Conservation (phyloP, 2,113 vertebrate species). For the Archocentrus centrarchus region DNA sequence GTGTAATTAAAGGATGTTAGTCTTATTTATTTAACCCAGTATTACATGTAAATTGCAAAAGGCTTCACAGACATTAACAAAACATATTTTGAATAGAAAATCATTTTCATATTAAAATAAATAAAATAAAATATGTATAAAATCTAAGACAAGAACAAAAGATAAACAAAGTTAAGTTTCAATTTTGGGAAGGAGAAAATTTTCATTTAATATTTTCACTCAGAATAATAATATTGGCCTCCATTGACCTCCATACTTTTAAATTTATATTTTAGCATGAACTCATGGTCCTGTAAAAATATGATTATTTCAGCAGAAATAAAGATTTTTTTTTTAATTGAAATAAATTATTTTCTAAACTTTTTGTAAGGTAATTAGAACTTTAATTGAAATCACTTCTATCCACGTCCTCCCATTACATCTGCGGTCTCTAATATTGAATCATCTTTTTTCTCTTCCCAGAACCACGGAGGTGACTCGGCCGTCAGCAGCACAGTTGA, state of each 20-base stretch:
- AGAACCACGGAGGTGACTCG: conserved; percentile 88
- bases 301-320: neutral
- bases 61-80: neutral
- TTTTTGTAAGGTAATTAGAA: no score
- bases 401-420: neutral
- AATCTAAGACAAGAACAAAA: neutral
- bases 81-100: neutral
- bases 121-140: neutral
- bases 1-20: neutral
- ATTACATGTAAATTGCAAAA: neutral
- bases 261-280: neutral
- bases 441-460: conserved; percentile 2
- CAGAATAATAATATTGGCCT: neutral
- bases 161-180: neutral
- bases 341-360: neutral
- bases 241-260: neutral
- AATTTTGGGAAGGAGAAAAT: no score
- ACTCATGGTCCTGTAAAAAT: neutral
- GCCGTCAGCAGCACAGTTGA: conserved; percentile 92
- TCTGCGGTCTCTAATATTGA: neutral
- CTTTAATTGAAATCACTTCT: neutral
- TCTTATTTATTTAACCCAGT: neutral
- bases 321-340: neutral
- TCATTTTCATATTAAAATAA: neutral
- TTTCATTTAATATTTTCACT: neutral